Evolutionary conservation across 2,888 invertebrate species (phyloP).

Genomic region (Sisyra nigra): DNA sequence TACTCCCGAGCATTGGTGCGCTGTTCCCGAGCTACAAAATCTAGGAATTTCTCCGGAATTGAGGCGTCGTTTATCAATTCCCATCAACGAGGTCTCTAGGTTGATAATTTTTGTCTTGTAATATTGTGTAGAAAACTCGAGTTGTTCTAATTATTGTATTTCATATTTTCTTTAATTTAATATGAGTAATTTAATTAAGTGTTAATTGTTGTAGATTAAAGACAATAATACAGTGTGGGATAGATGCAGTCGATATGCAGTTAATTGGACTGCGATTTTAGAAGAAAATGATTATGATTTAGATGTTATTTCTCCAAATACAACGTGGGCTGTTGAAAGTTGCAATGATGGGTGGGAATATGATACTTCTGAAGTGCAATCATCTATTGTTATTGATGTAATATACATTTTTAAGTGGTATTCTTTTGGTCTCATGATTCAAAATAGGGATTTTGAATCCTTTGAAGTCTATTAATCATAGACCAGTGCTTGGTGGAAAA

Average conservation of each 20-base stretch:
- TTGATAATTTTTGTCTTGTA: conserved; percentile 3
- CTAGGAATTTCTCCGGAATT: conserved; percentile 32
- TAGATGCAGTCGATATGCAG: conserved; percentile 53
- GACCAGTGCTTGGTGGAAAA: no score
- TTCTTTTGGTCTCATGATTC: no score
- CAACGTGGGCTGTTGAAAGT: conserved; percentile 44
- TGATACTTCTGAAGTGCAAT: conserved; percentile 46
- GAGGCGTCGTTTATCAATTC: conserved; percentile 48
- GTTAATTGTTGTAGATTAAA: not conserved
- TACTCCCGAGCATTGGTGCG: conserved; percentile 76
- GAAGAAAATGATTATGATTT: conserved; percentile 17
- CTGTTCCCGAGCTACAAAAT: conserved; percentile 44
- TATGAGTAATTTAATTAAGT: not conserved
- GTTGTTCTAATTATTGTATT: not conserved
- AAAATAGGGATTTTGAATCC: no score
- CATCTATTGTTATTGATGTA: conserved; percentile 77
- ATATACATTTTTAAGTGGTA: conserved; percentile 18
- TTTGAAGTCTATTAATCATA: no score
- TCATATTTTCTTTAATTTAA: not conserved
- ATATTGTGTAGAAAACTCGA: not conserved
- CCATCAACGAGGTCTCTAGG: conserved; percentile 20
- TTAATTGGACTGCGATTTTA: conserved; percentile 49
- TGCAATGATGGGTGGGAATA: conserved; percentile 72
- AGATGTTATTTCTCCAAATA: conserved; percentile 24
- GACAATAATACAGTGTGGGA: conserved; percentile 29